Conservation (phyloP, 2,797 vertebrate genomes). For the Salmo trutta region DNA sequence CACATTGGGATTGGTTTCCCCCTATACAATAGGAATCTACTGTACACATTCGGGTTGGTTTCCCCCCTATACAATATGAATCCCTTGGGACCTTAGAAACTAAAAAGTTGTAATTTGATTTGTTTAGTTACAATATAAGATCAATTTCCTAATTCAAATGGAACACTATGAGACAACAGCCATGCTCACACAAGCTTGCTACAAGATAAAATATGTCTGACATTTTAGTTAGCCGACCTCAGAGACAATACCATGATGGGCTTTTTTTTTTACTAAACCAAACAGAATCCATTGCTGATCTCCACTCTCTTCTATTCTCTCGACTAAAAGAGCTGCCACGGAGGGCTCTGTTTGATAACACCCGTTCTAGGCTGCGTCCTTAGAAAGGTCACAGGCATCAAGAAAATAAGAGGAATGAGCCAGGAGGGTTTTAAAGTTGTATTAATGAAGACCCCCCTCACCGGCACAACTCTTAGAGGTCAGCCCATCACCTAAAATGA, state of each 20-base stretch:
- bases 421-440: slow-evolving; percentile 80
- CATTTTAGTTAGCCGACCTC: not conserved
- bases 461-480: slow-evolving; percentile 77
- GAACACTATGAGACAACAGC: not conserved
- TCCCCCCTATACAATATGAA: too few species aligned
- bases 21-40: too few species aligned
- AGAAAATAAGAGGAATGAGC: slow-evolving; percentile 78
- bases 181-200: not conserved
- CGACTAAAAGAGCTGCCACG: slow-evolving; percentile 55
- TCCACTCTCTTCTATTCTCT: slow-evolving; percentile 65
- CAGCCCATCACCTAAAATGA: slow-evolving; percentile 83
- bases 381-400: slow-evolving; percentile 80
- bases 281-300: slow-evolving; percentile 61
- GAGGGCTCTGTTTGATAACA: slow-evolving; percentile 72
- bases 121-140: not conserved
- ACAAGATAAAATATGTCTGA: not conserved
- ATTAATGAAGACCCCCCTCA: slow-evolving; percentile 80
- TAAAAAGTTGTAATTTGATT: not conserved
- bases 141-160: not conserved
- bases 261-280: slow-evolving; percentile 33
- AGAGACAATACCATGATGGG: not conserved
- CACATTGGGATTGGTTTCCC: too few species aligned
- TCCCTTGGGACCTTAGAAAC: not conserved
- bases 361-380: slow-evolving; percentile 55
- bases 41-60: too few species aligned